Base-by-base conservation (phyloP, 2,888 invertebrate genomes). In the Strigamia maritima region DNA sequence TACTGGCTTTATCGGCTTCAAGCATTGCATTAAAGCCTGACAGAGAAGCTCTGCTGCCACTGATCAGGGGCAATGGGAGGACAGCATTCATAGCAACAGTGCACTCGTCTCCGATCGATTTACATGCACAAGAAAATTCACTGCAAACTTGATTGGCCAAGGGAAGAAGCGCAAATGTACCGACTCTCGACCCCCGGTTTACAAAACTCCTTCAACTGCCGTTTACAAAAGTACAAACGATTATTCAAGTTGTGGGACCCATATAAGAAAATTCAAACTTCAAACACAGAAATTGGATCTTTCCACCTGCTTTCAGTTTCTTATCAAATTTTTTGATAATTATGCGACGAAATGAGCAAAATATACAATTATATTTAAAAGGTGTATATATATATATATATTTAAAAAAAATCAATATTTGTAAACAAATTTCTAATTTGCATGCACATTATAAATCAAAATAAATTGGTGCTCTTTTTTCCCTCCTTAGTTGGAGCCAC, bases 31-130 rank as follows among this genome's bases (percentile, higher is more conserved):
- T 65, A 65, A 65, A 65, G 60, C 24, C 22, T 65, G 60, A 65
- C 60, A 65, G 60, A 65, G 60, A 65, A 65, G 60, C 60, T 65
- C 60, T 24, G 60, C 60, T 65, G 60, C 60, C 60, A 65, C 60
- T 65, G 60, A 65, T 65, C 60, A 19, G 60, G 60, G 12, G 60
- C 22, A 22, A 22, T 24, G 60, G 24, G 60, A 65, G 24, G 60
- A 65, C 60, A 22, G 22, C 60, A 65, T 12, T 16, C n/a, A 65
- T 35, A 65, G 60, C 60, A 65, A 24, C 60, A 22, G 60, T 19
- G 60, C 22, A 22, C 60, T 65, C 24, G 22, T 65, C 60, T 65
- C 24, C 44, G 12, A 65, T 65, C 60, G 60, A 65, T 65, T 65
- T 65, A 65, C 60, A 65, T 65, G 60, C 8, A 65, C 10, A 65